These are phyloP conservation scores for Probaryconus sp. DNA, from an alignment of 1,140 invertebrate genomes.

Conservation along the genomic window DNA sequence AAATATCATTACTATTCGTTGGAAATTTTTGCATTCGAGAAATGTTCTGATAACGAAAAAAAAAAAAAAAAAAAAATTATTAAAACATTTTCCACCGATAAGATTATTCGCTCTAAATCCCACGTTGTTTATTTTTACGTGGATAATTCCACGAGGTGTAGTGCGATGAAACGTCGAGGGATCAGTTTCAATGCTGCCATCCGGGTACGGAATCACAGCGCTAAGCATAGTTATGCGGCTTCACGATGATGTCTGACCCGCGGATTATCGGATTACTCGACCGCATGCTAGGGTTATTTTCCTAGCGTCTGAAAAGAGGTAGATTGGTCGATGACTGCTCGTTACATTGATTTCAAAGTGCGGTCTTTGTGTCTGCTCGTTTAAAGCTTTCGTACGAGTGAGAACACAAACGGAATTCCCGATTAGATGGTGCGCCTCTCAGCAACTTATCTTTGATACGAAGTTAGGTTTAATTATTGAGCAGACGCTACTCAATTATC, in stretches of 20 bases:
- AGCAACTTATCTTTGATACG: conserved; percentile 30
- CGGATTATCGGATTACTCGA: conserved; percentile 75
- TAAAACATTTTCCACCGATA: too few species aligned
- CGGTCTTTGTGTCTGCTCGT: conserved; percentile 34
- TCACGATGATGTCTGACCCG: conserved; percentile 76
- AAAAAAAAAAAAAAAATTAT: too few species aligned
- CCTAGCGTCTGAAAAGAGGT: conserved; percentile 52
- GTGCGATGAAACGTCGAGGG: conserved; percentile 44
- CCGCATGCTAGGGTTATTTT: conserved; percentile 68
- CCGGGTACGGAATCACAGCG: conserved; percentile 37
- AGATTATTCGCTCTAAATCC: too few species aligned
- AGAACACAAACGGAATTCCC: conserved; percentile 41
- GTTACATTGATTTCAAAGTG: conserved; percentile 61
- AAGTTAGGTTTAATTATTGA: conserved; percentile 52
- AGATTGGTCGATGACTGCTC: conserved; percentile 57
- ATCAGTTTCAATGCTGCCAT: conserved; percentile 55
- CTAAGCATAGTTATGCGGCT: conserved; percentile 74
- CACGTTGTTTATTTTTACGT: too few species aligned
- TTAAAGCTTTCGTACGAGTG: conserved; percentile 32
- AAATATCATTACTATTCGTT: too few species aligned
- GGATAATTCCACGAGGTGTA: too few species aligned
- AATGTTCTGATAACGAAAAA: too few species aligned
- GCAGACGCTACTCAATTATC: conserved; percentile 20
- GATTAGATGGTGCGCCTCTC: conserved; percentile 34
- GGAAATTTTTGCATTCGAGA: too few species aligned